Evolutionary conservation across 2,113 vertebrate genomes (phyloP).

Genomic region (Chitala chitala): DNA sequence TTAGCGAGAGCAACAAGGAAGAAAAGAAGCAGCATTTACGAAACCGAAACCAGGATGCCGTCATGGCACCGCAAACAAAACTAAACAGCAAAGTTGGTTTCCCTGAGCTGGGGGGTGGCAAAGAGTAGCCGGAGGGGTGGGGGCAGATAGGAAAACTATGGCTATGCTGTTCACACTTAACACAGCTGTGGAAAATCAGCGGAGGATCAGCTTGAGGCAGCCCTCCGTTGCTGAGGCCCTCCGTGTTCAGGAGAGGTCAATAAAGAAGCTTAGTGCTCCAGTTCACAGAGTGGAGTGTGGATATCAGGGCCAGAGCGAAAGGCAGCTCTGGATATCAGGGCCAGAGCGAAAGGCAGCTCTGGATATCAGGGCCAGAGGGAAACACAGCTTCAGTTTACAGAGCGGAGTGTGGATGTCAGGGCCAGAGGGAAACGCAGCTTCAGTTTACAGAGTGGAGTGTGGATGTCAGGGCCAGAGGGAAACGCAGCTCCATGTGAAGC

Average conservation of each 20-base stretch:
- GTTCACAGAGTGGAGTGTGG: too few relatives aligned
- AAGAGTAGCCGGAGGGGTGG: not conserved
- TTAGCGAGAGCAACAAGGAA: too few relatives aligned
- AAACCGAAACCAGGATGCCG: not conserved
- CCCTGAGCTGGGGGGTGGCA: not conserved
- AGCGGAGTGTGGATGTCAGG: not conserved
- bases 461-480: not conserved
- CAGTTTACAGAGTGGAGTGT: not conserved
- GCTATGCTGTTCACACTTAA: not conserved
- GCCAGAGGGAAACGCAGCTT: not conserved
- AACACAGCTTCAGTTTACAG: not conserved
- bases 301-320: too few relatives aligned
- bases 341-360: too few relatives aligned
- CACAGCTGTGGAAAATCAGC: constrained; percentile 1
- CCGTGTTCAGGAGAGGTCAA: not conserved
- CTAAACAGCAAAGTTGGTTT: not conserved
- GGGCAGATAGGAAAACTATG: not conserved
- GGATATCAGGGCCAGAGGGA: not conserved
- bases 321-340: too few relatives aligned
- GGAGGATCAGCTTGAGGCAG: not conserved
- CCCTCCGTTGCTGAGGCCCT: not conserved
- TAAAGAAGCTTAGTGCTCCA: not conserved
- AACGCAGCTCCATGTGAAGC: not conserved
- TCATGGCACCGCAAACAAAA: not conserved
- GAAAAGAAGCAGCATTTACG: not conserved